These are phyloP conservation scores for Megalurothrips usitatus DNA, from an alignment of 2,888 invertebrate genomes.

Conservation along the genomic window DNA sequence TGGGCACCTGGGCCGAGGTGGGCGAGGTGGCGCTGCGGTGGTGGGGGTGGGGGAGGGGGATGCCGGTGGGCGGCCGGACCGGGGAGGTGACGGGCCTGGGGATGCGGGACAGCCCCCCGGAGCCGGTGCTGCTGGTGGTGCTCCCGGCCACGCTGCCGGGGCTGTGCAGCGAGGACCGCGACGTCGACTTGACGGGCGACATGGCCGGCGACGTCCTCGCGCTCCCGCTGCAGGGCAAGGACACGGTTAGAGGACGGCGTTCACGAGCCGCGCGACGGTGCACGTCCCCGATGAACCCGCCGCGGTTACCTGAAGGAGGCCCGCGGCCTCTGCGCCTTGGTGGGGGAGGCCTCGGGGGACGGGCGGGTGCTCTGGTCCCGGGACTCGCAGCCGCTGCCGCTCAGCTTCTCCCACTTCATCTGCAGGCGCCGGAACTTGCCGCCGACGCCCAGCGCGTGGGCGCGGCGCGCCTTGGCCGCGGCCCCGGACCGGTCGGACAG, in stretches of 20 bases:
- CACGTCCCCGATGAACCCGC: no score
- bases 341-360: conserved; percentile 38
- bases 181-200: neutral
- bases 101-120: conserved; percentile 56
- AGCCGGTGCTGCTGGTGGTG: conserved; percentile 5
- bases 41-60: conserved; percentile 23
- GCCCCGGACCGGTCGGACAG: conserved; percentile 38
- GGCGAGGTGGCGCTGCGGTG: conserved; percentile 23
- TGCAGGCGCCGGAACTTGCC: conserved; percentile 70
- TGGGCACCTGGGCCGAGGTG: conserved; percentile 34
- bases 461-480: conserved; percentile 29
- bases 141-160: neutral
- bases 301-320: conserved; percentile 30
- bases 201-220: conserved; percentile 36
- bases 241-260: conserved; percentile 22
- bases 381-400: conserved; percentile 50
- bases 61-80: conserved; percentile 16
- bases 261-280: conserved; percentile 35
- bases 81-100: conserved; percentile 71
- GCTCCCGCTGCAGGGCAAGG: conserved; percentile 39
- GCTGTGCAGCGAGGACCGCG: neutral
- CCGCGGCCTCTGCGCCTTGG: neutral
- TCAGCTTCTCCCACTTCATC: conserved; percentile 76
- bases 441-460: conserved; percentile 52
- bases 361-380: conserved; percentile 39